Percentiles rank a stretch among this genome's conserved stretches.
These are phyloP conservation scores for Phymatocera aterrima DNA, from an alignment of 2,888 invertebrate genomes.

Conservation along the genomic window DNA sequence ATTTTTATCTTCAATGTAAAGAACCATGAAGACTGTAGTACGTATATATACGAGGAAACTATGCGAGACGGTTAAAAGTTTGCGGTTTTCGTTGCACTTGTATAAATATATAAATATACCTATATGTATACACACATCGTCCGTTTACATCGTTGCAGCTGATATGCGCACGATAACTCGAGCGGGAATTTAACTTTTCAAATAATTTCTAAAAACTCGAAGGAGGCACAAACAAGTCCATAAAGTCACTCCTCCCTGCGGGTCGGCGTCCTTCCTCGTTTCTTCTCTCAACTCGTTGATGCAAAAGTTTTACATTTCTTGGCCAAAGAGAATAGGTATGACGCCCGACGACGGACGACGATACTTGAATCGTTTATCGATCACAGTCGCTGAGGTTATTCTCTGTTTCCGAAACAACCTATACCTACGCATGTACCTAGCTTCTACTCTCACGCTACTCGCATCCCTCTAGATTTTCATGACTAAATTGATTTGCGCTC, in stretches of 20 bases:
- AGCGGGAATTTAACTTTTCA: slow-evolving; percentile 61
- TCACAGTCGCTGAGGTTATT: slow-evolving; percentile 19
- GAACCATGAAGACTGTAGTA: too few species aligned
- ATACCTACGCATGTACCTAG: background rate
- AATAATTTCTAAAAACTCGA: slow-evolving; percentile 64
- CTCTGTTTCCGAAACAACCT: slow-evolving; percentile 36
- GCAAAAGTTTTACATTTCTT: slow-evolving; percentile 42
- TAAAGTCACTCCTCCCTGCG: slow-evolving; percentile 59
- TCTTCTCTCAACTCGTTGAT: slow-evolving; percentile 8
- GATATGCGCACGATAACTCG: slow-evolving; percentile 35
- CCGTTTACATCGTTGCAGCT: slow-evolving; percentile 6
- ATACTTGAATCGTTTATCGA: slow-evolving; percentile 39
- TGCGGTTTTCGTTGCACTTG: background rate
- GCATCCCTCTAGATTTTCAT: background rate
- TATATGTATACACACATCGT: too few species aligned
- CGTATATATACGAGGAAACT: background rate
- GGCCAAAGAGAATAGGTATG: slow-evolving; percentile 23
- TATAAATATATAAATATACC: too few species aligned
- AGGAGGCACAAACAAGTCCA: slow-evolving; percentile 68
- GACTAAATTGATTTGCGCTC: slow-evolving; percentile 35
- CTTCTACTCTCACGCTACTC: background rate
- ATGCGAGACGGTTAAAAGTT: background rate
- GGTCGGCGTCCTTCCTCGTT: slow-evolving; percentile 37
- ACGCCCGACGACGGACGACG: slow-evolving; percentile 41
- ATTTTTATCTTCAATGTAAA: slow-evolving; percentile 11